A percentile compares a stretch with the other conserved stretches of the same genome.
Evolutionary conservation across 2,888 invertebrate species (phyloP).

Genomic region (Torymus aiolomorphi): DNA sequence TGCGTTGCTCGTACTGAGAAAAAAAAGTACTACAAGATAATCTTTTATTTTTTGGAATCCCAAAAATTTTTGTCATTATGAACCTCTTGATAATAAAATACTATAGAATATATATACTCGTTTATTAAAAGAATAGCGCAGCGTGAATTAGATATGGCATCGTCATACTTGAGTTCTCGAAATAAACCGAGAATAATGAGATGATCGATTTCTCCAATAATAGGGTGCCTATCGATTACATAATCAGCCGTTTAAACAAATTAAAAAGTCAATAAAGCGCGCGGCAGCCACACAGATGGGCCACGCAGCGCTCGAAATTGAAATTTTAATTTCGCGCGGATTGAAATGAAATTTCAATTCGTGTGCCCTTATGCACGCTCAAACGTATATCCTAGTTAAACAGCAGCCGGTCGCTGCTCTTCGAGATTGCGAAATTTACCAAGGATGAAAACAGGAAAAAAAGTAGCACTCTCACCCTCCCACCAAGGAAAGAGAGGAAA

Average conservation of each 20-base stretch:
- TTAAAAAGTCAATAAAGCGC: constrained; percentile 8
- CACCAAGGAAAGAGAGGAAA: neutral
- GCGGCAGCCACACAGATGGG: neutral
- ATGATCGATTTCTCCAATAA: constrained; percentile 1
- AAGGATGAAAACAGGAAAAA: neutral
- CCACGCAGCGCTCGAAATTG: neutral
- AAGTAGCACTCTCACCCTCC: neutral
- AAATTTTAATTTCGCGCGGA: constrained; percentile 28
- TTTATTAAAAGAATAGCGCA: too few relatives aligned
- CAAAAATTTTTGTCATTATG: too few relatives aligned
- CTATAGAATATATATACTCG: too few relatives aligned
- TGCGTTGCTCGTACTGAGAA: too few relatives aligned
- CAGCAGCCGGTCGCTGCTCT: neutral
- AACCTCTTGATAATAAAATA: too few relatives aligned
- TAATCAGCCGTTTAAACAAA: constrained; percentile 3
- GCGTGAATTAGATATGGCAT: too few relatives aligned
- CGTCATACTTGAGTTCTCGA: neutral
- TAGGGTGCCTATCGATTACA: neutral
- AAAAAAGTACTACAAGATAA: too few relatives aligned
- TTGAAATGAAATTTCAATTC: constrained; percentile 36
- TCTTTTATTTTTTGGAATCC: too few relatives aligned
- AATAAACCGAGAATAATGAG: neutral
- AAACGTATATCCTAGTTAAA: constrained; percentile 14
- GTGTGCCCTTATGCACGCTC: neutral
- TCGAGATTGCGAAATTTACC: constrained; percentile 12